Base-by-base conservation (phyloP, 2,888 invertebrate genomes). In the Oscheius sp. region DNA sequence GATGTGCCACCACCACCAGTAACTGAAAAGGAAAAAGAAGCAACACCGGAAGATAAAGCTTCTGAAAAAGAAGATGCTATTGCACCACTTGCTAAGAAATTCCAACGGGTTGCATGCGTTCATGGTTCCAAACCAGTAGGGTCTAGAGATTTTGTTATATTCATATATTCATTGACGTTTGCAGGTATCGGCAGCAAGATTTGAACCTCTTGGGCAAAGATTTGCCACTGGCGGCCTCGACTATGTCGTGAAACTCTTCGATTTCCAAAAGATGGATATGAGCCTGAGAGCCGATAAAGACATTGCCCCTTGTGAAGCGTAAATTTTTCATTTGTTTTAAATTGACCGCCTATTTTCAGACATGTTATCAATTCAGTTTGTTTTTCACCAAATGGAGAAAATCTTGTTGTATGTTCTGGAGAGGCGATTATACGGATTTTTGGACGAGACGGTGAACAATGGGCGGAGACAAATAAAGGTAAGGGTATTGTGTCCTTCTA, bases 231-330 rank as follows among this genome's bases (percentile, higher is more conserved):
- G 99, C 0, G 95, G 96, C 0, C 93, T 95, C 29, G 98, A 99
- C 89, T 99, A 96, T 64, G 70, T 75, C 83, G 93, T 99, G 1
- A 93, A 94, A 69, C 94, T 99, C 85, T 99, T 96, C 96, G 99
- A 99, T 89, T 99, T 99, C 91, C 95, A 96, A 77, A 98, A 97
- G 3, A 98, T 99, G 96, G 96, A 98, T 89, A 92, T 77, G 69
- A 73, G 83, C 0, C 69, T 87, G 79, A 73, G 83, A 68, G 94
- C 95, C 61, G 99, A 85, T 63, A 79, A 86, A 45, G 83, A 86
- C 29, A 46, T 86, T 18, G 69, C 79, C 3, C 87, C 87, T 3
- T 80, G 80, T 55, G 87, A 87, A 75, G 80, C 78, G 84, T 82
- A 63, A 12, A 0, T 29, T 27, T 25, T 55, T 69, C 55, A 68